phyloP scores from a whole-genome alignment of 1,140 invertebrate species.

The Eriosoma lanigerum region DNA sequence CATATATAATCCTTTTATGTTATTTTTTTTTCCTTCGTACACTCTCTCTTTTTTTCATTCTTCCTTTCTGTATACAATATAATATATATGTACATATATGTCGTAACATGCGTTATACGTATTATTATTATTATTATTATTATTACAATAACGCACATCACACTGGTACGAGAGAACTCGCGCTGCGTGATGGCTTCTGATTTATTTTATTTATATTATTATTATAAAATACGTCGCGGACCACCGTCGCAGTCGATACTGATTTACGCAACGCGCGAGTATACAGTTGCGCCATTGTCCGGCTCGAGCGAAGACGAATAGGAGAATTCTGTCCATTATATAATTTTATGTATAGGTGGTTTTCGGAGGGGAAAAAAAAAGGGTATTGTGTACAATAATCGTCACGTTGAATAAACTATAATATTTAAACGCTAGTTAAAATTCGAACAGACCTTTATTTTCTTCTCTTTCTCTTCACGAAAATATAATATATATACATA shows the following conservation, averaged over 20 bases:
- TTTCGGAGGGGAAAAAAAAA: conserved; percentile 22
- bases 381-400: not conserved
- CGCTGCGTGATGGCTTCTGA: conserved; percentile 47
- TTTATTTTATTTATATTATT: conserved; percentile 14
- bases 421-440: no score
- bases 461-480: not conserved
- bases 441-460: not conserved
- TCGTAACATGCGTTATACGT: conserved; percentile 56
- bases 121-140: no score
- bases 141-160: no score
- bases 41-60: no score
- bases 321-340: not conserved
- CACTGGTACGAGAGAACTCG: no score
- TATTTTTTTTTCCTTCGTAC: not conserved
- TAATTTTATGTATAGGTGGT: no score
- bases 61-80: no score
- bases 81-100: not conserved
- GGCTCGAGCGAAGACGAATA: no score
- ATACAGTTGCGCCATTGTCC: no score
- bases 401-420: no score
- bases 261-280: not conserved
- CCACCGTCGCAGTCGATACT: conserved; percentile 10
- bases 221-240: not conserved
- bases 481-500: not conserved
- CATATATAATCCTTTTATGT: not conserved